Base-by-base conservation (phyloP, 2,888 invertebrate genomes). In the Microplitis deprimator region DNA sequence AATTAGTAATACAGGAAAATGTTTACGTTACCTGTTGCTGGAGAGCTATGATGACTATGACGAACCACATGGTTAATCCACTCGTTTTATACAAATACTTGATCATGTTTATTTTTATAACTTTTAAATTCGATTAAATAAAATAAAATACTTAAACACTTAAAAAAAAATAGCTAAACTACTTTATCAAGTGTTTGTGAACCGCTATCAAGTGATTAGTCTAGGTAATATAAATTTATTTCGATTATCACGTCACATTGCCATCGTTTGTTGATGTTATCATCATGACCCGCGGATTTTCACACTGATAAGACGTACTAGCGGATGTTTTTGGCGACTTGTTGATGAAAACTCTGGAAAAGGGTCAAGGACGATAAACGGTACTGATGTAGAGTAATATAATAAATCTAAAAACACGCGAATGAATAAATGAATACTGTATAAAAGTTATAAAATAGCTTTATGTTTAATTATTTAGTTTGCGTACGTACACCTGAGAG, bases 171-270 rank as follows among this genome's bases (percentile, higher is more conserved):
- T 8, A 7, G 40, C 6, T 50, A 50, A 8, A 50, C 50, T 50
- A 50, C 50, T 50, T 29, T 29, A 50, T 13, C 8, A 50, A 50
- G 50, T 13, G 50, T 50, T 50, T 50, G 13, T 13, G 13, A 13
- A 50, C 10, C 13, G 2, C 13, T 50, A 50, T 50, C 50, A 50
- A 50, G 13, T 50, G 13, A 41, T 40, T n/a, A 17, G 38, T 40
- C 50, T 67, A 13, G 13, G 13, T 13, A 50, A 13, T 50, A 8
- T 13, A 50, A 50, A 50, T 13, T 50, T 50, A 13, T 13, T 50
- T 50, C 13, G 50, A 50, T 70, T 68, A 77, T 82, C 81, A 82
- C 81, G 82, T 82, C 79, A 82, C 82, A 72, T 81, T 82, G 72
- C 77, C 80, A 79, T 81, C 78, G 75, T 79, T 79, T 62, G 64